Evolutionary conservation across 2,888 invertebrate genomes (phyloP), one percentile per base, ranked within the genome.

Genomic region (Lasioglossum calceatum): DNA sequence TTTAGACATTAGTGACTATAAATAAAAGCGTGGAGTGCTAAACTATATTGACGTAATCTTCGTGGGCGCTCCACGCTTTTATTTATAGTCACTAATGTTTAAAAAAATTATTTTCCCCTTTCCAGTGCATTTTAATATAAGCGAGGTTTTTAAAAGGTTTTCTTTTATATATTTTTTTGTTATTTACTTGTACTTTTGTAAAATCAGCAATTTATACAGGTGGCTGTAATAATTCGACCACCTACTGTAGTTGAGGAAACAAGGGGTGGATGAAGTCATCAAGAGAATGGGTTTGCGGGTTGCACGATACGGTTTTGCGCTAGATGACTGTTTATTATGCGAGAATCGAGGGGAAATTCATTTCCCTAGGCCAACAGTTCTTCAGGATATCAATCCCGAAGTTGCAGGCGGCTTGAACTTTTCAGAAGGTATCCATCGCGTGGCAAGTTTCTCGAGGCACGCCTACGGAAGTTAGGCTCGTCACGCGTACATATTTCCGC

Each of bases 321-420:
- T 73, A 12, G 36, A 50, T 44, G 73, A 50, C 78, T 85, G 80
- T 85, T 87, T 85, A 85, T 87, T 61, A 70, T 32, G 61, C 70
- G 44, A 16, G 70, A 61, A 61, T 54, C 54, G 32, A 64, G 44
- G 76, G 39, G 23, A 82, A 77, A 85, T 86, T 88, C 78, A 86
- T 86, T 82, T 78, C 72, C 54, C 44, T 19, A 12, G 39, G 64
- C 77, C 50, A 79, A 77, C 74, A 14, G 36, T 23, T 77, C 27
- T 54, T 58, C 77, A 32, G 47, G 83, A 73, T 81, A 86, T 84
- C 80, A 87, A 88, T 88, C 79, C 75, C 61, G 39, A 82, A 76
- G 79, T 82, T 84, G 16, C 32, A 27, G 44, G 0, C 27, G n/a
- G 32, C 71, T 23, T 36, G 36, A 81, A 67, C 77, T 81, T 82